A percentile compares a stretch with the other conserved stretches of the same genome.
Conservation (phyloP, 2,888 invertebrate species). For the Stenurella melanura region DNA sequence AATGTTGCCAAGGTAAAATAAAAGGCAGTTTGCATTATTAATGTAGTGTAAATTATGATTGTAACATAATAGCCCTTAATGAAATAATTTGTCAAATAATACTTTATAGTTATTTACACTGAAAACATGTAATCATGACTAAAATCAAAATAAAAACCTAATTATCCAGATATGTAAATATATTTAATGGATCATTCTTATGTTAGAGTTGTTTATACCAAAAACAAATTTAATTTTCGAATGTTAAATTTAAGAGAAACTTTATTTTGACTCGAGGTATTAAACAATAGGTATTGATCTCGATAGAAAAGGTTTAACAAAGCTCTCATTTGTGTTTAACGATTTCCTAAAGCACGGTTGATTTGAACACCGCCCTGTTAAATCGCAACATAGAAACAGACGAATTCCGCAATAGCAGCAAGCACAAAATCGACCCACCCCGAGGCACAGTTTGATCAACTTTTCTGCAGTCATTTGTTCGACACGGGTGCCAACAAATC, state of each 20-base stretch:
- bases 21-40: no score
- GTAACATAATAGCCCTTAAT: no score
- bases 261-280: slow-evolving; percentile 3
- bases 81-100: no score
- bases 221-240: neutral
- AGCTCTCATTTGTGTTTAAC: slow-evolving; percentile 37
- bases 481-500: slow-evolving; percentile 74
- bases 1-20: no score
- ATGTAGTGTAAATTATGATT: no score
- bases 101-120: no score
- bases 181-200: no score
- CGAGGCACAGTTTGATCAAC: slow-evolving; percentile 70
- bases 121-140: no score
- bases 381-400: slow-evolving; percentile 43
- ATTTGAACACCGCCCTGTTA: slow-evolving; percentile 36
- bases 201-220: neutral
- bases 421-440: slow-evolving; percentile 60
- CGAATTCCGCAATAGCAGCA: slow-evolving; percentile 46
- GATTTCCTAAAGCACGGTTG: slow-evolving; percentile 40
- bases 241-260: slow-evolving; percentile 12
- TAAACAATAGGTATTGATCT: slow-evolving; percentile 37
- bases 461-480: slow-evolving; percentile 74
- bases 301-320: slow-evolving; percentile 36
- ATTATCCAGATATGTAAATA: no score
- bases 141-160: no score